Conservation (phyloP, 2,797 vertebrate species). For the Cichlasoma orientale region DNA sequence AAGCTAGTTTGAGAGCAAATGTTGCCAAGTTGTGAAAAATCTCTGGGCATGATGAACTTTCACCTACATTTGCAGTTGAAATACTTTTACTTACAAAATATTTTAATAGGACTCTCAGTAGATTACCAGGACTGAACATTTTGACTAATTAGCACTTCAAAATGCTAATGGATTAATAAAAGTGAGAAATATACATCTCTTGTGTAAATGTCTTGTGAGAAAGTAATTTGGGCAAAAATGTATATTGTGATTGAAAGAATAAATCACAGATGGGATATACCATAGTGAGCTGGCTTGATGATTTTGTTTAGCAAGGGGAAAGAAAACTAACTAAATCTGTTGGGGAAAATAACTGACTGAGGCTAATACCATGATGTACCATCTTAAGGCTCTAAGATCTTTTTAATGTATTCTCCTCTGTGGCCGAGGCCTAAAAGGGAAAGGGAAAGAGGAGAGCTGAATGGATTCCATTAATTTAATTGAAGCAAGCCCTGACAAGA, state of each 20-base stretch:
- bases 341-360: slow-evolving; percentile 83
- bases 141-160: background rate
- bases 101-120: no score
- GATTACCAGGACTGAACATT: no score
- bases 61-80: no score
- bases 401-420: slow-evolving; percentile 95
- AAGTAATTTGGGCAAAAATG: slow-evolving; percentile 67
- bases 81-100: no score
- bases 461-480: slow-evolving; percentile 99
- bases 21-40: background rate
- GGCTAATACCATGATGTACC: slow-evolving; percentile 93
- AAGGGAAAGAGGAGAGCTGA: slow-evolving; percentile 88
- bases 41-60: no score
- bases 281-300: slow-evolving; percentile 85
- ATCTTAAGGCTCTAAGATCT: slow-evolving; percentile 98
- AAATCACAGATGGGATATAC: slow-evolving; percentile 64
- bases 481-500: slow-evolving; percentile 96
- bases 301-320: slow-evolving; percentile 85
- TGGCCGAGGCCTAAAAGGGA: slow-evolving; percentile 90
- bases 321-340: slow-evolving; percentile 55
- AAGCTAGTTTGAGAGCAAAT: background rate
- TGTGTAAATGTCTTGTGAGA: background rate
- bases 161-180: background rate
- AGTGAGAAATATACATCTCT: no score
- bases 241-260: slow-evolving; percentile 60